Evolutionary conservation across 1,140 invertebrate genomes (phyloP).

Genomic region (Zaprionus ghesquierei): DNA sequence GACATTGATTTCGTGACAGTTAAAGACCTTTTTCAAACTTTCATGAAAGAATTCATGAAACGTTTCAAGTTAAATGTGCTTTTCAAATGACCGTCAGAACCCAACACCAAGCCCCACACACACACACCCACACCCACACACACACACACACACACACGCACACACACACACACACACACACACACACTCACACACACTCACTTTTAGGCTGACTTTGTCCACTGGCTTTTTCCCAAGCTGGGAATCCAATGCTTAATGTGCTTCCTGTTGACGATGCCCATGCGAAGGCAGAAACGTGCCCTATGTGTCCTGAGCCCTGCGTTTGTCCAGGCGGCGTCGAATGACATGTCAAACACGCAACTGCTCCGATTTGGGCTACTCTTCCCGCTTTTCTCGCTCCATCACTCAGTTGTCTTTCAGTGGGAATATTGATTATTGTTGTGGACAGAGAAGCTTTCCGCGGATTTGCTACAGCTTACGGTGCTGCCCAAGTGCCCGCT

Average conservation of each 20-base stretch:
- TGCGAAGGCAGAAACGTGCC: conserved; percentile 32
- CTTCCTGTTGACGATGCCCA: conserved; percentile 69
- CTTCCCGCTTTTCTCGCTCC: not conserved
- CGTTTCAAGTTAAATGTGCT: conserved; percentile 69
- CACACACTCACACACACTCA: too few relatives aligned
- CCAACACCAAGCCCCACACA: not conserved
- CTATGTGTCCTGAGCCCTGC: not conserved
- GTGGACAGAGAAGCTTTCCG: conserved; percentile 52
- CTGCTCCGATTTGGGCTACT: conserved; percentile 34
- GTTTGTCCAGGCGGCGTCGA: conserved; percentile 56
- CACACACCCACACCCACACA: not conserved
- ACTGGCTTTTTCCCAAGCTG: conserved; percentile 13
- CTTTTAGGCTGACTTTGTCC: conserved; percentile 35
- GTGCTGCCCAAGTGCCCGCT: conserved; percentile 1
- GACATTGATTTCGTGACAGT: not conserved
- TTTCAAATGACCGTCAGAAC: conserved; percentile 16
- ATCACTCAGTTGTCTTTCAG: conserved; percentile 11
- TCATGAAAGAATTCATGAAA: conserved; percentile 54
- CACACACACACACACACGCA: conserved; percentile 17
- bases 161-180: not conserved
- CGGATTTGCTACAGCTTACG: conserved; percentile 65
- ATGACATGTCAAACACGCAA: conserved; percentile 78
- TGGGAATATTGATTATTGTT: conserved; percentile 71
- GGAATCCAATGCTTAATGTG: conserved; percentile 64
- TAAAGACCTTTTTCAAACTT: conserved; percentile 22